Evolutionary conservation across 2,888 invertebrate species (phyloP).

Genomic region (Tholera decimalis): DNA sequence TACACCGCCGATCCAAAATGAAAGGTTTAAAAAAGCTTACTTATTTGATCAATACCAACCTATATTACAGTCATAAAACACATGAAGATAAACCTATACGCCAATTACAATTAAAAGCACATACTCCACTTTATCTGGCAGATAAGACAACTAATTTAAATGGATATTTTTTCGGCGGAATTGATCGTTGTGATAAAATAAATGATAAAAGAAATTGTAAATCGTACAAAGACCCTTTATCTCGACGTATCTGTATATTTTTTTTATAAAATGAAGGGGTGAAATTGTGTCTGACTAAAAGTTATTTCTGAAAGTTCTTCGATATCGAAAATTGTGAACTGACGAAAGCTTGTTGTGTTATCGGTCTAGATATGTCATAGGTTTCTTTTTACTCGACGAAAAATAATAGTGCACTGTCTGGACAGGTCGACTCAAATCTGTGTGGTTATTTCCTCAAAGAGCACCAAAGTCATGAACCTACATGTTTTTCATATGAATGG

Average conservation of each 20-base stretch:
- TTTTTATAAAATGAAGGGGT: not conserved
- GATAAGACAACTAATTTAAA: constrained; percentile 58
- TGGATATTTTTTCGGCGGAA: constrained; percentile 39
- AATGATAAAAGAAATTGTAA: constrained; percentile 32
- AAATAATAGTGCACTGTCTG: too few species aligned
- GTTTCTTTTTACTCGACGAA: too few species aligned
- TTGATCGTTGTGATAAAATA: constrained; percentile 37
- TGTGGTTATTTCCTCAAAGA: too few species aligned
- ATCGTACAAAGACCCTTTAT: constrained; percentile 12
- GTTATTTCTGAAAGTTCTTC: not conserved
- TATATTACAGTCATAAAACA: constrained; percentile 37
- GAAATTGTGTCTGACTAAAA: not conserved
- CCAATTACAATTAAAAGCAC: constrained; percentile 43
- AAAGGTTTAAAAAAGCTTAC: constrained; percentile 5
- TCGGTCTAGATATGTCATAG: too few species aligned
- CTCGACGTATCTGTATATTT: not conserved
- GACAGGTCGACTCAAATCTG: too few species aligned
- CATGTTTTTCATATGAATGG: too few species aligned
- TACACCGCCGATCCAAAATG: not conserved
- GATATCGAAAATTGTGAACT: too few species aligned
- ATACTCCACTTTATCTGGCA: constrained; percentile 40
- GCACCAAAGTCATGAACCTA: too few species aligned
- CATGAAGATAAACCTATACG: constrained; percentile 29
- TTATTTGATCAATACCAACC: constrained; percentile 24
- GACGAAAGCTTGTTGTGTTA: too few species aligned